Percentiles rank a stretch among this genome's conserved stretches.
Evolutionary conservation across 1,140 invertebrate species (phyloP).

Genomic region (Diprion similis): DNA sequence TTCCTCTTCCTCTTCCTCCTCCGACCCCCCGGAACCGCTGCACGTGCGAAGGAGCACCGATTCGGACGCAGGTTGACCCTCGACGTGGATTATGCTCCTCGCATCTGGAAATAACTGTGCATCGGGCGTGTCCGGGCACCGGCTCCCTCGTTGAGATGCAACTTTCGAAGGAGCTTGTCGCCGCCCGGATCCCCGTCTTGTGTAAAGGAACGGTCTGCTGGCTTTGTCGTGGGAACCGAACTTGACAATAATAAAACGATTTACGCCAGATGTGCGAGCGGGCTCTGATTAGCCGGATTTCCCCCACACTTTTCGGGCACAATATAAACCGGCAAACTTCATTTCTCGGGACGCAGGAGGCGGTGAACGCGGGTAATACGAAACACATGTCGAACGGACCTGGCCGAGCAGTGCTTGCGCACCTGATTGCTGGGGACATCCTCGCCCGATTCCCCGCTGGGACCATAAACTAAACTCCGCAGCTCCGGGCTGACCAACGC

Average conservation of each 20-base stretch:
- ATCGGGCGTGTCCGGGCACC: no score
- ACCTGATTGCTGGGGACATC: not conserved
- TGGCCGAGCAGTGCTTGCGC: not conserved
- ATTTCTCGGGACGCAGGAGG: not conserved
- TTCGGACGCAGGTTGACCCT: no score
- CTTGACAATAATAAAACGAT: conserved; percentile 35
- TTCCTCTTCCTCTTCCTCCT: no score
- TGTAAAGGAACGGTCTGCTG: no score
- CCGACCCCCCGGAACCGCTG: no score
- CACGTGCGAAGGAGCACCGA: no score
- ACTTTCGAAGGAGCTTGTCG: no score
- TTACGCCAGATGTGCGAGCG: conserved; percentile 29
- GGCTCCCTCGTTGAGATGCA: no score
- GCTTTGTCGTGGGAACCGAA: not conserved
- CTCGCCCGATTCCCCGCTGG: not conserved
- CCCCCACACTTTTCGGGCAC: conserved; percentile 21
- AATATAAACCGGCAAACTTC: conserved; percentile 10
- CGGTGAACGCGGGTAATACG: conserved; percentile 37
- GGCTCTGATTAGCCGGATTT: conserved; percentile 37
- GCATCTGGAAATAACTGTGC: no score
- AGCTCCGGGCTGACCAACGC: not conserved
- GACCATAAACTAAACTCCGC: not conserved
- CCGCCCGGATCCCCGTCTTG: no score
- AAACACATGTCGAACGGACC: conserved; percentile 36
- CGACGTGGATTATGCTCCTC: no score